Evolutionary conservation across 2,888 invertebrate species (phyloP).

Genomic region (Tipula vernalis): DNA sequence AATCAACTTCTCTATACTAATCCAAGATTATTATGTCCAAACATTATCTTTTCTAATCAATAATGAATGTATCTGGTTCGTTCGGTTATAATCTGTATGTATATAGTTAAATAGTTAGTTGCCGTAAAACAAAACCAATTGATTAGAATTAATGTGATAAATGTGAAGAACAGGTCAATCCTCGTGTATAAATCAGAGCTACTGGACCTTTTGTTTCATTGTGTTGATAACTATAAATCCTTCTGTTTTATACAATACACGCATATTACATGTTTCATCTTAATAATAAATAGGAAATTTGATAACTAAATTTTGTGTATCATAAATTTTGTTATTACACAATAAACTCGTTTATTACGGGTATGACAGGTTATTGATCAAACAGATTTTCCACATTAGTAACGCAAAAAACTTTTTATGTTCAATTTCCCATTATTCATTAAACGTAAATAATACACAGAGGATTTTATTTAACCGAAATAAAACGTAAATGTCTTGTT

Average conservation of each 20-base stretch:
- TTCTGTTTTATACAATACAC: not conserved
- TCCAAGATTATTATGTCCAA: not conserved
- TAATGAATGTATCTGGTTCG: not conserved
- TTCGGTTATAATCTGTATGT: not conserved
- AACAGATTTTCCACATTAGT: not conserved
- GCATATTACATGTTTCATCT: not conserved
- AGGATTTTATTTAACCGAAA: not conserved
- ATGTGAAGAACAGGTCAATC: not conserved
- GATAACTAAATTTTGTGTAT: not conserved
- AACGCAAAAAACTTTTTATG: not conserved
- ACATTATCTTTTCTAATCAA: not conserved
- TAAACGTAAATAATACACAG: not conserved
- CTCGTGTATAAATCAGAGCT: not conserved
- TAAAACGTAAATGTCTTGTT: not conserved
- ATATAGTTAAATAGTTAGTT: not conserved
- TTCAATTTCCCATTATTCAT: not conserved
- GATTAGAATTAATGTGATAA: not conserved
- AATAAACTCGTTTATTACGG: not conserved
- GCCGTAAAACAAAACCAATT: not conserved
- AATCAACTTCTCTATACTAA: not conserved
- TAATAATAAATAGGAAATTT: not conserved
- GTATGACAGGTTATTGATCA: not conserved
- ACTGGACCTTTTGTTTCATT: not conserved
- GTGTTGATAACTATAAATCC: not conserved
- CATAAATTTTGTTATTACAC: not conserved